These are phyloP conservation scores for Pituophis catenifer DNA, from an alignment of 2,113 vertebrate genomes.

Conservation along the genomic window DNA sequence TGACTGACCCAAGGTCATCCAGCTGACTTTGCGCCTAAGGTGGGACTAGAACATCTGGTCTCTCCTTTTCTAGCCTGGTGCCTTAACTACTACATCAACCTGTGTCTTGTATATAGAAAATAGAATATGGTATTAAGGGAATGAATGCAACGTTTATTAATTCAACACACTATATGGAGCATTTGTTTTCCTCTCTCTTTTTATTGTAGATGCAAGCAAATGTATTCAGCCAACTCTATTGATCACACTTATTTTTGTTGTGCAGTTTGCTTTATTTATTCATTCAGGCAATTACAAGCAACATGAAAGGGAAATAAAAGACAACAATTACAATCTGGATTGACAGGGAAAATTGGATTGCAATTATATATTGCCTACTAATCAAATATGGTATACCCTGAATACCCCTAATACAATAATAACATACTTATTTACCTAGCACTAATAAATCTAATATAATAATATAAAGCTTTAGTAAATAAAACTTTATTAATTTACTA, in stretches of 20 bases:
- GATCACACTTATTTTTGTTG: conserved; percentile 32
- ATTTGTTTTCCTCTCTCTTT: conserved; percentile 49
- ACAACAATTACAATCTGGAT: neutral
- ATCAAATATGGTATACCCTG: neutral
- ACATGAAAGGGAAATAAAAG: neutral
- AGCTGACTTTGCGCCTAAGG: neutral
- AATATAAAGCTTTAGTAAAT: neutral
- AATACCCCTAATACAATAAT: neutral
- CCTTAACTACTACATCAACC: neutral
- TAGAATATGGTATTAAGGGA: conserved; percentile 48
- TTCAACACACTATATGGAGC: conserved; percentile 41
- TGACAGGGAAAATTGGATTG: neutral
- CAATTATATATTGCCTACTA: neutral
- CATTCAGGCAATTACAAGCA: neutral
- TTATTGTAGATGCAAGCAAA: conserved; percentile 34
- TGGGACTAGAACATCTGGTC: neutral
- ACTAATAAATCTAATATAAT: neutral
- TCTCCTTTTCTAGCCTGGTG: neutral
- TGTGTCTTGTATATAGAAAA: conserved; percentile 25
- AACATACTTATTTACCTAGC: neutral
- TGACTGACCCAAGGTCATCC: neutral
- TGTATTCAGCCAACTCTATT: conserved; percentile 17
- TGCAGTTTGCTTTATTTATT: neutral
- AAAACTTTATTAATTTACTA: neutral
- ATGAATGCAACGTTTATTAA: conserved; percentile 40